These are phyloP conservation scores for Chelonus formosanus DNA, from an alignment of 2,888 invertebrate genomes.

Conservation along the genomic window DNA sequence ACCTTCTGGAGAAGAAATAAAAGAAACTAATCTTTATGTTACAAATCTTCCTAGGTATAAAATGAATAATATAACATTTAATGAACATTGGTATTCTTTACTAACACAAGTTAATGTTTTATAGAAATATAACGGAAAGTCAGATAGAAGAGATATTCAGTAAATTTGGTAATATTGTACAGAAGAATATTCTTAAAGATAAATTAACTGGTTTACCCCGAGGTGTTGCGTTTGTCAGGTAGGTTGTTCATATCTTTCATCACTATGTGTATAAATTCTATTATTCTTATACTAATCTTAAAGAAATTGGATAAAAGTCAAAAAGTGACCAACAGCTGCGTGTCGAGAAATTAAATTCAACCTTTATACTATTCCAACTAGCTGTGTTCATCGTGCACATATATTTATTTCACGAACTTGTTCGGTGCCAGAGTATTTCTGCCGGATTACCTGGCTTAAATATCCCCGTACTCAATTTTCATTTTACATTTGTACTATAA, in stretches of 20 bases:
- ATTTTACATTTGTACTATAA: constrained; percentile 47
- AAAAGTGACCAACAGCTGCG: constrained; percentile 44
- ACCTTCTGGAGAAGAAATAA: constrained; percentile 90
- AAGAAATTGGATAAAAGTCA: constrained; percentile 49
- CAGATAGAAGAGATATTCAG: constrained; percentile 87
- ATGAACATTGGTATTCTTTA: too few relatives aligned
- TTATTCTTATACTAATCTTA: neutral
- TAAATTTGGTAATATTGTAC: constrained; percentile 89
- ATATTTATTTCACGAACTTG: constrained; percentile 47
- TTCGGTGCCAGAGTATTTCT: constrained; percentile 56
- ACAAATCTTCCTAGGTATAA: constrained; percentile 83
- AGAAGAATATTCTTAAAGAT: constrained; percentile 89
- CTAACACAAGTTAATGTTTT: neutral
- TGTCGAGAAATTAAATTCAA: constrained; percentile 20
- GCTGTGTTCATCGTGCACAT: constrained; percentile 30
- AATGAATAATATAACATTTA: too few relatives aligned
- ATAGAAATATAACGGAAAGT: constrained; percentile 78
- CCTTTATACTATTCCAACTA: constrained; percentile 29
- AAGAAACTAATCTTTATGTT: constrained; percentile 93
- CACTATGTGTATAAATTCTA: neutral
- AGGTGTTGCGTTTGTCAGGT: constrained; percentile 94
- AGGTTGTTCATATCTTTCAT: constrained; percentile 44
- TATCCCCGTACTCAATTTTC: constrained; percentile 49
- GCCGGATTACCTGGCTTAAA: constrained; percentile 44
- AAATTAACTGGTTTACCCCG: constrained; percentile 87